Percentiles rank a stretch among this genome's conserved stretches.
These are phyloP conservation scores for Scytalopus superciliaris DNA, from an alignment of 2,113 vertebrate species.

Conservation along the genomic window DNA sequence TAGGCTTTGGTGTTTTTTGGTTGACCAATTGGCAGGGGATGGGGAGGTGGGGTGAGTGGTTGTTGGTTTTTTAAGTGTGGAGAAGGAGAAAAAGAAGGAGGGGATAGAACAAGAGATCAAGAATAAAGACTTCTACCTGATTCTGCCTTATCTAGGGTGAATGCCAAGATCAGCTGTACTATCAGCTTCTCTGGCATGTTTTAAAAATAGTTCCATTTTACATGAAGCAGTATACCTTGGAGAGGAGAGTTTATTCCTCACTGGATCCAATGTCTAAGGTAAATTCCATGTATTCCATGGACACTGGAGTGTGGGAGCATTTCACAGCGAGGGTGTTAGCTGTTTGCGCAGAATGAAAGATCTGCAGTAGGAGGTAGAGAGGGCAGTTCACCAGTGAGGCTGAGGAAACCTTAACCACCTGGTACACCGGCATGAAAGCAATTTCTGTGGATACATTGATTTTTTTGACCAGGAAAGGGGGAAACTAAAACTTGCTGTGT, in stretches of 20 bases:
- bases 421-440: background rate
- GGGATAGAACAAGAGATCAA: background rate
- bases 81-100: background rate
- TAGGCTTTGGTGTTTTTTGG: background rate
- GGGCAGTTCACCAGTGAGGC: background rate
- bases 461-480: background rate
- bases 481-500: background rate
- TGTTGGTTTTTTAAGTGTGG: background rate
- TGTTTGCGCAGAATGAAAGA: background rate
- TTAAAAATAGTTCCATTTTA: background rate
- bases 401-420: background rate
- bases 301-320: background rate
- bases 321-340: fast-evolving
- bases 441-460: background rate
- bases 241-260: background rate
- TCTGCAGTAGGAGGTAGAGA: background rate
- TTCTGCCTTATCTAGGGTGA: background rate
- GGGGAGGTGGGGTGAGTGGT: too few species aligned
- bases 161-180: background rate
- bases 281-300: background rate
- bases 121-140: background rate
- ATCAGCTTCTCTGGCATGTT: background rate
- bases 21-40: background rate
- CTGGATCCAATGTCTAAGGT: background rate
- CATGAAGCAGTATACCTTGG: background rate